These are phyloP conservation scores for Oegoconia quadripuncta DNA, from an alignment of 2,888 invertebrate genomes.

Conservation along the genomic window DNA sequence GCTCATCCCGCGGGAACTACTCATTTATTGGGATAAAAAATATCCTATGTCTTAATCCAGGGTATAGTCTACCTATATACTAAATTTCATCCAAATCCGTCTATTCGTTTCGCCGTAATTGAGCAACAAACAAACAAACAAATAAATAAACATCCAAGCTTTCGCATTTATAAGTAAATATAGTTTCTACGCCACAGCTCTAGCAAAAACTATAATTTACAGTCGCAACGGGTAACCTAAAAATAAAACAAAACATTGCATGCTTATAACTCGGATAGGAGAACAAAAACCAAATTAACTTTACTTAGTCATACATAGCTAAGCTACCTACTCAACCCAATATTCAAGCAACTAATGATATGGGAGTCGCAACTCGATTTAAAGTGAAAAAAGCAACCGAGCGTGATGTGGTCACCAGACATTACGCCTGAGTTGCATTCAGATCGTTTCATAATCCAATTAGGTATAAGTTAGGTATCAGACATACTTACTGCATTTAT, in stretches of 20 bases:
- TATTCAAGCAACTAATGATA: background rate
- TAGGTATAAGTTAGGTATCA: constrained; percentile 19
- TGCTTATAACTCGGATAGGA: background rate
- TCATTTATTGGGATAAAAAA: too few relatives aligned
- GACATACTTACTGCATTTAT: constrained; percentile 13
- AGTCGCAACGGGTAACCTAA: too few relatives aligned
- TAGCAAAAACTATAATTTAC: too few relatives aligned
- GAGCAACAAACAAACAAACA: too few relatives aligned
- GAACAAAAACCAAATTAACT: background rate
- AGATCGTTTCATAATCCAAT: constrained; percentile 62
- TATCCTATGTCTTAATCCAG: too few relatives aligned
- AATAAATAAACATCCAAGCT: too few relatives aligned
- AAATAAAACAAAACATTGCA: background rate
- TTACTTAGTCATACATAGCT: background rate
- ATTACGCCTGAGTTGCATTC: constrained; percentile 50
- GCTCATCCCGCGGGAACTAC: too few relatives aligned
- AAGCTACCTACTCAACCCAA: background rate
- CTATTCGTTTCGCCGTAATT: too few relatives aligned
- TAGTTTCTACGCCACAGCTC: too few relatives aligned
- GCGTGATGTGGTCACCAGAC: constrained; percentile 34
- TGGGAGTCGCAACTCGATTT: background rate
- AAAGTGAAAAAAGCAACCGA: constrained; percentile 4
- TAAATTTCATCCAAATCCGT: too few relatives aligned
- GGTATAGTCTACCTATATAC: too few relatives aligned
- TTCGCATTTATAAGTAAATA: too few relatives aligned